phyloP scores from a whole-genome alignment of 2,888 invertebrate species.

The Crepidodera aurea region DNA sequence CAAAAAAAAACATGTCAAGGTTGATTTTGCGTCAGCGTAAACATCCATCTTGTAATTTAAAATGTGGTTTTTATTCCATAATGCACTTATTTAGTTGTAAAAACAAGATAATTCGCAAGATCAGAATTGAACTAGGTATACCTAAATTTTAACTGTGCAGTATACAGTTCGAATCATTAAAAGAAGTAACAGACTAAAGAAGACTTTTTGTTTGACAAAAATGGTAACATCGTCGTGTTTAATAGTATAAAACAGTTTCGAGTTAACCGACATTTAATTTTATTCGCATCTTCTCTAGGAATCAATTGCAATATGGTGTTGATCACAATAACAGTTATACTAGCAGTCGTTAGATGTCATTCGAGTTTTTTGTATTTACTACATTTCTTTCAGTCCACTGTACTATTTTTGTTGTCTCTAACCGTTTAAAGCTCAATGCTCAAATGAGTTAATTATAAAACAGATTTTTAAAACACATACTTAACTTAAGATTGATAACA shows the following conservation, averaged over 20 bases:
- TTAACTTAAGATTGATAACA: too few species aligned
- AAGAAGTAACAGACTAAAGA: neutral
- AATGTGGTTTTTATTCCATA: neutral
- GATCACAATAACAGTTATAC: slow-evolving; percentile 22
- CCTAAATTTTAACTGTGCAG: neutral
- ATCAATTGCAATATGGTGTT: slow-evolving; percentile 28
- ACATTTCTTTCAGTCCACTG: slow-evolving; percentile 7
- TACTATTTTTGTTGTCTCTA: slow-evolving; percentile 1
- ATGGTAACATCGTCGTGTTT: slow-evolving; percentile 11
- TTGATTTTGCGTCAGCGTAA: slow-evolving; percentile 2
- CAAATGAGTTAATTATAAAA: too few species aligned
- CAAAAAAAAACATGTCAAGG: slow-evolving; percentile 25
- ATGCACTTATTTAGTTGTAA: too few species aligned
- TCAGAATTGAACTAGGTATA: too few species aligned
- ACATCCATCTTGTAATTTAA: neutral
- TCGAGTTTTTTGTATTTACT: slow-evolving; percentile 15
- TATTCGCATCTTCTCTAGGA: slow-evolving; percentile 20
- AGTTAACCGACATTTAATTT: slow-evolving; percentile 23
- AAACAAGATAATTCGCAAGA: too few species aligned
- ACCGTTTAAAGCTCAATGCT: too few species aligned
- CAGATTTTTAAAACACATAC: too few species aligned
- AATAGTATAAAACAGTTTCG: slow-evolving; percentile 25
- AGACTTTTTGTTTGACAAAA: slow-evolving; percentile 23
- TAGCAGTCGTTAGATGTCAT: slow-evolving; percentile 10
- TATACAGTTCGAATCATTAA: neutral